Evolutionary conservation across 2,797 vertebrate species (phyloP), one percentile per base, ranked within the genome.

Genomic region (Tragelaphus oryx): DNA sequence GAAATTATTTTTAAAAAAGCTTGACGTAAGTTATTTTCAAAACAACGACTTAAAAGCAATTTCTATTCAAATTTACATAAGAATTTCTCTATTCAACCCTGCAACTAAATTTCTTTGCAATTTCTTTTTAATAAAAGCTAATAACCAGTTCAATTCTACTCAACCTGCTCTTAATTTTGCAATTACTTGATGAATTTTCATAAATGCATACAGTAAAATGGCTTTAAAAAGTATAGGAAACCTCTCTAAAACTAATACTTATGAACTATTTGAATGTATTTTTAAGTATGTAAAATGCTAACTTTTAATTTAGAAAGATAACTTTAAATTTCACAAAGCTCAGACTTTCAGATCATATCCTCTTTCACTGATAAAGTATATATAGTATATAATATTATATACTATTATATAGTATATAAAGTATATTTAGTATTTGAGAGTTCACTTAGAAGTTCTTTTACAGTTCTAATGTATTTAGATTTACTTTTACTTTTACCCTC

Each of bases 261-360:
- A 41, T 24, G 54, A 37, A 81, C 8, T 62, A 62, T 62, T 46
- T 89, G 26, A 84, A 93, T 76, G n/a, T 48, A 14, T 79, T 59
- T 91, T 80, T 24, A 95, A 79, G 88, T 93, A 91, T 52, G 59
- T 71, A 86, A 96, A 24, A 68, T 54, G 17, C 59, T 79, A 75
- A 94, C 59, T 87, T 30, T 91, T 90, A 95, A n/a, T 50, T 80
- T 88, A 54, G 94, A 89, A 93, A 90, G 14, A 37, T 85, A 74
- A 92, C 57, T 62, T 37, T 83, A 76, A 75, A 79, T 57, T 78
- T 59, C 57, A 83, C 8, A 75, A 81, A 87, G 76, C 46, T 22
- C 26, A 89, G 17, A 59, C 46, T 85, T 59, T 87, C 46, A 89
- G 41, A 80, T 54, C 44, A 83, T 37, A 86, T 54, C 28, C 79